Evolutionary conservation across 2,113 vertebrate species (phyloP).

Genomic region (Sakesphorus luctuosus): DNA sequence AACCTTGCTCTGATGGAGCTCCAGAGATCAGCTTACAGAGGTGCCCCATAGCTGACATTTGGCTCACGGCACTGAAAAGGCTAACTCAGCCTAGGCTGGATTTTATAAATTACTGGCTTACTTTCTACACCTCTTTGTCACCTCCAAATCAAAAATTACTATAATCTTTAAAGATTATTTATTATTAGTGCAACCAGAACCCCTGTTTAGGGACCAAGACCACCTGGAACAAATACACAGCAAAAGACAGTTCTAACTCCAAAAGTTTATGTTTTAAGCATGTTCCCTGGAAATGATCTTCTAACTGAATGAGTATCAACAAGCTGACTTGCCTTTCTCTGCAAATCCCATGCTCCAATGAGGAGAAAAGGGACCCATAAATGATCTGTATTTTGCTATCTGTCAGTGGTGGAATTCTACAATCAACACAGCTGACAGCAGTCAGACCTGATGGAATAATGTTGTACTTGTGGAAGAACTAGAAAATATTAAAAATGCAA

Average conservation of each 20-base stretch:
- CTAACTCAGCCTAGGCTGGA: neutral
- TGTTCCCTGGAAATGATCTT: neutral
- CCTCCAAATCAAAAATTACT: slow-evolving; percentile 12
- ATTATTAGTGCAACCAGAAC: slow-evolving; percentile 2
- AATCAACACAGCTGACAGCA: neutral
- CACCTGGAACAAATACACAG: slow-evolving; percentile 14
- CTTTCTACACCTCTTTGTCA: slow-evolving; percentile 46
- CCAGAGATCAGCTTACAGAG: neutral
- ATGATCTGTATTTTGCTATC: neutral
- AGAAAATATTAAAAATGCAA: neutral
- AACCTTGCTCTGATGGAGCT: neutral
- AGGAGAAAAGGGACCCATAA: neutral
- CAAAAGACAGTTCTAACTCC: neutral
- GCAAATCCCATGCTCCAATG: neutral
- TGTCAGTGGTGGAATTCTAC: neutral
- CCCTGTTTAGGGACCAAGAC: slow-evolving; percentile 14
- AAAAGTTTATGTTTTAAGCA: neutral
- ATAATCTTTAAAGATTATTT: slow-evolving; percentile 29
- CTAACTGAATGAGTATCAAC: neutral
- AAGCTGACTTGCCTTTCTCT: neutral
- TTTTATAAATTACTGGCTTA: slow-evolving; percentile 1
- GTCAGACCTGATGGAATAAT: neutral
- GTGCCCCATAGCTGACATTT: neutral
- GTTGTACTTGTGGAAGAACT: neutral
- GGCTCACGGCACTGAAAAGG: neutral